Evolutionary conservation across 2,797 vertebrate genomes (phyloP).

Genomic region (Pygocentrus nattereri): DNA sequence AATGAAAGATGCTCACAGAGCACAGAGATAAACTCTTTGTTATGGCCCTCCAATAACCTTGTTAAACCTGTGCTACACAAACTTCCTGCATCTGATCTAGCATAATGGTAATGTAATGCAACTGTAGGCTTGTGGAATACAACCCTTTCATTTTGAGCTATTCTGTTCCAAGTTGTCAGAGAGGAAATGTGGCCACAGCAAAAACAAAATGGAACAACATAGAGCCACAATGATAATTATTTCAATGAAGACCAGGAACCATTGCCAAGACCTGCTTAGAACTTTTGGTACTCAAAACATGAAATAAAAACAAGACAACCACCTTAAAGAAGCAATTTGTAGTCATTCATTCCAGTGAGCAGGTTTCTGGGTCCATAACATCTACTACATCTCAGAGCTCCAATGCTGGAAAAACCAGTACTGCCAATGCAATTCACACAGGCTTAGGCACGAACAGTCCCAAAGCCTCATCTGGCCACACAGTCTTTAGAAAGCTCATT

Average conservation of each 20-base stretch:
- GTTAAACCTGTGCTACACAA: not conserved
- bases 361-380: constrained; percentile 41
- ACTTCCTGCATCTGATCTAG: not conserved
- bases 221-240: constrained; percentile 42
- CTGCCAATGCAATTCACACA: constrained; percentile 1
- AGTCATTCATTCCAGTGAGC: constrained; percentile 40
- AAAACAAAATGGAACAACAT: constrained; percentile 44
- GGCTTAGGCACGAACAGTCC: constrained; percentile 5
- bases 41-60: not conserved
- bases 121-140: not conserved
- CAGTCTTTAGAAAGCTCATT: constrained; percentile 38
- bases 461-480: constrained; percentile 43
- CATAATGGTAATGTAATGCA: not conserved
- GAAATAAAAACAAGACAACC: constrained; percentile 51
- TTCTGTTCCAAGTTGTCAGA: constrained; percentile 2
- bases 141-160: constrained; percentile 10
- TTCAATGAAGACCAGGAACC: constrained; percentile 49
- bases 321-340: constrained; percentile 27
- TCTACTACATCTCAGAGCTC: constrained; percentile 15
- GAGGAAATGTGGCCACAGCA: constrained; percentile 21
- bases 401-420: constrained; percentile 23
- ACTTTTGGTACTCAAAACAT: constrained; percentile 55
- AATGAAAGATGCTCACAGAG: not conserved
- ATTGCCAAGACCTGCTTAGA: constrained; percentile 67
- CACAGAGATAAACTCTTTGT: not conserved